phyloP scores from a whole-genome alignment of 2,113 vertebrate genomes.

The Brachyhypopomus gauderio region DNA sequence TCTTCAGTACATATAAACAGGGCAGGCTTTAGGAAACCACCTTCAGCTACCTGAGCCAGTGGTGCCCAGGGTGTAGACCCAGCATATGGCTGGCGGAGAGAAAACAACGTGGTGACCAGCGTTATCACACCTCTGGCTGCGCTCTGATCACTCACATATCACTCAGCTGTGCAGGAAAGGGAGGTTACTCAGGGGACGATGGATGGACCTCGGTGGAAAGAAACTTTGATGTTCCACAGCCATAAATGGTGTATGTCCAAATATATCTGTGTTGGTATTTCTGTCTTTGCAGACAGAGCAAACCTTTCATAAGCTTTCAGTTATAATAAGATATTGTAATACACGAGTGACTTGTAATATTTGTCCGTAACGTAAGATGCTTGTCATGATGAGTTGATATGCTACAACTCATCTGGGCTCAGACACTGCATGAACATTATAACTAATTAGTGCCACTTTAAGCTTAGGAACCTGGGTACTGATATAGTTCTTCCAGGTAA shows the following conservation, averaged over 20 bases:
- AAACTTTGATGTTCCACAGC: constrained; percentile 17
- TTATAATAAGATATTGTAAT: not conserved
- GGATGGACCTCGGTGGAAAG: not conserved
- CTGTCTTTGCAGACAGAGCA: not conserved
- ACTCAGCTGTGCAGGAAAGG: not conserved
- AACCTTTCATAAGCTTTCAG: not conserved
- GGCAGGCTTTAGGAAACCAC: constrained; percentile 13
- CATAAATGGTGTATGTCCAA: not conserved
- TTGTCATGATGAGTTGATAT: not conserved
- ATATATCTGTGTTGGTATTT: not conserved
- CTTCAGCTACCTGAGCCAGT: not conserved
- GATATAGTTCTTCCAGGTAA: not conserved
- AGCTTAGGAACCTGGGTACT: constrained; percentile 3
- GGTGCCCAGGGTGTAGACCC: constrained; percentile 4
- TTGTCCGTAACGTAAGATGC: constrained; percentile 5
- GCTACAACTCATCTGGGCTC: not conserved
- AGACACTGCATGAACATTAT: not conserved
- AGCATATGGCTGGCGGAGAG: constrained; percentile 4
- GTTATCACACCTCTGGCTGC: not conserved
- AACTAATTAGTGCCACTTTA: constrained; percentile 15
- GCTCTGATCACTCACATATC: constrained; percentile 1
- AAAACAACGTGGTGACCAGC: not conserved
- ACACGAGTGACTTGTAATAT: not conserved
- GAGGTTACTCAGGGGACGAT: not conserved
- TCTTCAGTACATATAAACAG: too few species aligned